Percentiles rank a stretch among this genome's conserved stretches.
Conservation (phyloP, 2,797 vertebrate species). For the Crenichthys baileyi region DNA sequence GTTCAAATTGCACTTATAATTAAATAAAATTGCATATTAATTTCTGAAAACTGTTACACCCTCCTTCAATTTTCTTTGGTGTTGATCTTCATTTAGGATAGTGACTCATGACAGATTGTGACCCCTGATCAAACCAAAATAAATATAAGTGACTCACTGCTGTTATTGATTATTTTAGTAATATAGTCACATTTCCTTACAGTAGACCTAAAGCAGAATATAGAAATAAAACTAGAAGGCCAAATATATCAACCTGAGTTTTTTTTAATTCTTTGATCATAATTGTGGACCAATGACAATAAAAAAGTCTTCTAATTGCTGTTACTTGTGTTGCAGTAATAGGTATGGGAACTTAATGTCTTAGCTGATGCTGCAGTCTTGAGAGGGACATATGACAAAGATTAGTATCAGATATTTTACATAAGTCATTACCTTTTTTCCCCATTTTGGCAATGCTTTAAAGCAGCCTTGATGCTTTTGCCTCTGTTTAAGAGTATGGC, state of each 20-base stretch:
- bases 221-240: background rate
- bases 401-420: background rate
- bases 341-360: constrained; percentile 10
- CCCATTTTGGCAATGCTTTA: background rate
- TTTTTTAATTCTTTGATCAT: background rate
- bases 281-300: background rate
- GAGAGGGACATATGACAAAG: background rate
- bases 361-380: background rate
- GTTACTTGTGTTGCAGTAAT: constrained; percentile 20
- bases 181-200: background rate
- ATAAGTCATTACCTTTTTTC: background rate
- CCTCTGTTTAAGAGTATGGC: constrained; percentile 10
- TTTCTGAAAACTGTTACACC: no score
- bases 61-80: no score
- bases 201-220: background rate
- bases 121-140: background rate
- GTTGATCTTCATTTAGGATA: background rate
- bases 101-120: background rate
- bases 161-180: background rate
- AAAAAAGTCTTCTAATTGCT: background rate
- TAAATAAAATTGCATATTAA: no score
- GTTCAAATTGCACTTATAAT: no score
- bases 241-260: background rate
- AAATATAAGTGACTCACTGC: background rate
- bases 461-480: background rate